Base-by-base conservation (phyloP, 2,888 invertebrate genomes). In the Endotricha flammealis region DNA sequence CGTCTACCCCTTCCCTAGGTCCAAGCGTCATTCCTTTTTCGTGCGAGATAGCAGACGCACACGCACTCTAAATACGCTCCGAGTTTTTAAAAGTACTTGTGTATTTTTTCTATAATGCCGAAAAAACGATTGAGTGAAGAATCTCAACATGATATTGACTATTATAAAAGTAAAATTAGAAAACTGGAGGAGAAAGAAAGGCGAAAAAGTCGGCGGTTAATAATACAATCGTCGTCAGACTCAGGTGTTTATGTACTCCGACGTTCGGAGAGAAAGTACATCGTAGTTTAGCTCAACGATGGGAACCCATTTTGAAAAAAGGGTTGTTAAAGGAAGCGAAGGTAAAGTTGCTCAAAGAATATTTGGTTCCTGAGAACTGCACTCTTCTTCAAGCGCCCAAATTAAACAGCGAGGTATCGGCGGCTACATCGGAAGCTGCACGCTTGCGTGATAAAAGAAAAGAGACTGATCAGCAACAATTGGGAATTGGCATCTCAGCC, bases 371-470 rank as follows among this genome's bases (percentile, higher is more conserved):
- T 1, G 25, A 34, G 6, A 46, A 48, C 14, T 44, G 45, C 27
- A 39, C 32, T 8, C 22, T 42, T 5, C 35, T 48, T 14, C 13
- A 38, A 29, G 45, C 45, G 43, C n/a, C n/a, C n/a, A n/a, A n/a
- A n/a, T n/a, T n/a, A n/a, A n/a, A n/a, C n/a, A n/a, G n/a, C n/a
- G n/a, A 48, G 27, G 39, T 45, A 4, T 13, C 36, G 8, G 40
- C 43, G 2, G 39, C 40, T 5, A 12, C 42, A 3, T 1, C 35
- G 2, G 42, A 43, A 7, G 16, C 27, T 5, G 25, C 22, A 14
- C 24, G 39, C 10, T 8, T 7, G n/a, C 38, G 42, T 2, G 47
- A 44, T 13, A 44, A 41, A 22, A 41, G 33, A 5, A 48, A n/a
- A n/a, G n/a, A n/a, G n/a, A n/a, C n/a, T n/a, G n/a, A n/a, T n/a